Conservation (phyloP, 2,113 vertebrate species). For the Sterna hirundo region DNA sequence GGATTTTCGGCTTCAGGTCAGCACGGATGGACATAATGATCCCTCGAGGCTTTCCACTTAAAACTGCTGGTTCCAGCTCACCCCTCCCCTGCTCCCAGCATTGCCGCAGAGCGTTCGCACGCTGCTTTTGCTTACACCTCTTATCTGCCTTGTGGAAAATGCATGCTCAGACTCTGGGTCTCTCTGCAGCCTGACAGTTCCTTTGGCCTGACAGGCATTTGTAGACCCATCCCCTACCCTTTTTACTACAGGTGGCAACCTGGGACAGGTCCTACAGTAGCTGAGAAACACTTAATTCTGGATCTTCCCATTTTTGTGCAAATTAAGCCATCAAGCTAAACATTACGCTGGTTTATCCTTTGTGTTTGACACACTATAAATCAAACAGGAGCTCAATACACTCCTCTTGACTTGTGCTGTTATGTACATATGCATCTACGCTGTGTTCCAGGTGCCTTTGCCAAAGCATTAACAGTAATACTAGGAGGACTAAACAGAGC, state of each 20-base stretch:
- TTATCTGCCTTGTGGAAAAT: neutral
- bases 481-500: constrained; percentile 21
- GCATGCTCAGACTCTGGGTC: neutral
- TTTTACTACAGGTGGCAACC: neutral
- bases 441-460: constrained; percentile 34
- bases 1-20: constrained; percentile 37
- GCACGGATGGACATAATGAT: neutral
- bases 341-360: neutral
- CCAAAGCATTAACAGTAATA: constrained; percentile 20
- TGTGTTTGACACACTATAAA: neutral
- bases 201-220: neutral
- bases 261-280: neutral
- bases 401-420: neutral
- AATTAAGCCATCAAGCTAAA: neutral
- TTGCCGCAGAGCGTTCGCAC: rapidly evolving
- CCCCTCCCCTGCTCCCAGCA: constrained; percentile 1
- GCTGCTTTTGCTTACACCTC: neutral
- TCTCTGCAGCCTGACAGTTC: neutral
- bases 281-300: neutral
- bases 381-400: neutral
- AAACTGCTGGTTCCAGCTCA: neutral
- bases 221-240: neutral
- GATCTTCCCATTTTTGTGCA: neutral
- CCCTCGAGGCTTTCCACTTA: constrained; percentile 1
- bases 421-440: neutral